Evolutionary conservation across 1,140 invertebrate genomes (phyloP).

Genomic region (Trichonephila clavipes): DNA sequence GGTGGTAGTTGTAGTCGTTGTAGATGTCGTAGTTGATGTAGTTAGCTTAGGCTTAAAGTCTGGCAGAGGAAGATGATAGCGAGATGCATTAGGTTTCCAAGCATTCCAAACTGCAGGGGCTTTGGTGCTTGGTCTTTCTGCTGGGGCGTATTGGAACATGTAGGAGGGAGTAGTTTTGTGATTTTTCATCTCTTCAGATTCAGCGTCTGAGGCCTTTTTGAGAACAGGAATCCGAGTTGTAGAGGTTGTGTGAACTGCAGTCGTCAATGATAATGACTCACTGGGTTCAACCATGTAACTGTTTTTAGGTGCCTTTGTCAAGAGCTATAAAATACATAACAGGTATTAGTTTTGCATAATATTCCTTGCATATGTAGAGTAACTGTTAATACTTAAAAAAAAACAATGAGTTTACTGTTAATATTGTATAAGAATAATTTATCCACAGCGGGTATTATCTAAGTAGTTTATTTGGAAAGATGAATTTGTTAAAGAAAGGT

Average conservation of each 20-base stretch:
- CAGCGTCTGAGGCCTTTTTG: neutral
- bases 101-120: neutral
- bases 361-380: neutral
- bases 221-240: neutral
- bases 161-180: conserved; percentile 60
- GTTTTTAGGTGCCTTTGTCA: conserved; percentile 52
- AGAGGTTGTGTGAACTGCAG: neutral
- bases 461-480: no score
- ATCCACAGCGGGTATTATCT: no score
- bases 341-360: neutral
- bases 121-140: conserved; percentile 33
- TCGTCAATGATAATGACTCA: neutral
- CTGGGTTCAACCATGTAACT: conserved; percentile 25
- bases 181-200: conserved; percentile 50
- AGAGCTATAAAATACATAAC: neutral
- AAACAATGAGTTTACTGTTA: no score
- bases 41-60: neutral
- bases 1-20: neutral
- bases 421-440: no score
- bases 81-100: conserved; percentile 21
- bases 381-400: no score
- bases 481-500: no score
- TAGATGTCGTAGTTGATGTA: neutral
- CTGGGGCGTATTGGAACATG: conserved; percentile 54
- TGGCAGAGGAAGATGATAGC: conserved; percentile 13